Evolutionary conservation across 1,140 invertebrate species (phyloP).

Genomic region (Sarcophaga peregrina): DNA sequence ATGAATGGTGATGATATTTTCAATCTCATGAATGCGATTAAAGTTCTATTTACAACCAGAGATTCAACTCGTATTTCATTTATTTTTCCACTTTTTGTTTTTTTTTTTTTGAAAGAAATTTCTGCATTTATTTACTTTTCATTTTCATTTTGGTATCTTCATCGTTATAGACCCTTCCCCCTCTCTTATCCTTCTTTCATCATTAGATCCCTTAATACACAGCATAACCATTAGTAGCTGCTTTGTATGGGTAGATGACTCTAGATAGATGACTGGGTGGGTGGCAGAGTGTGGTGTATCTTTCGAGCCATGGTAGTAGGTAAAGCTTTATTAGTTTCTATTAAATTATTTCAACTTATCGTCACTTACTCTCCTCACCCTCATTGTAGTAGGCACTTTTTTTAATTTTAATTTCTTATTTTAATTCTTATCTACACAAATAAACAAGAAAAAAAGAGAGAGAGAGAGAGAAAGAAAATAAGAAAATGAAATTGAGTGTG

Average conservation of each 20-base stretch:
- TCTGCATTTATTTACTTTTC: slow-evolving; percentile 25
- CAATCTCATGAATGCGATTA: slow-evolving; percentile 22
- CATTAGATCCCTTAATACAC: no score
- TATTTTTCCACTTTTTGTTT: background rate
- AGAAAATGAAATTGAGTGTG: no score
- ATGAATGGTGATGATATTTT: slow-evolving; percentile 32
- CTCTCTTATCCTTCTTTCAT: background rate
- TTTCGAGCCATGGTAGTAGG: background rate
- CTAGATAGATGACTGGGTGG: no score
- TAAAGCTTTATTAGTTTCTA: slow-evolving; percentile 13
- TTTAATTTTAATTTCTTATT: no score
- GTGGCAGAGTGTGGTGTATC: background rate
- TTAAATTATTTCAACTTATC: background rate
- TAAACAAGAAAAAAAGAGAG: no score
- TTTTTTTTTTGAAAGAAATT: slow-evolving; percentile 14
- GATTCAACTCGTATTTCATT: background rate
- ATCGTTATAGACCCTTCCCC: background rate
- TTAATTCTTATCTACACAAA: no score
- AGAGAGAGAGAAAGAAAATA: no score
- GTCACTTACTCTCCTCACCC: no score
- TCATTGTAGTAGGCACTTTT: no score
- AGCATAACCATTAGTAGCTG: background rate
- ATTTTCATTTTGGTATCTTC: slow-evolving; percentile 1
- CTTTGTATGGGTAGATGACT: background rate
- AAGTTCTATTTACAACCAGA: slow-evolving; percentile 19